phyloP scores from a whole-genome alignment of 2,113 vertebrate species.

The Eira barbara region DNA sequence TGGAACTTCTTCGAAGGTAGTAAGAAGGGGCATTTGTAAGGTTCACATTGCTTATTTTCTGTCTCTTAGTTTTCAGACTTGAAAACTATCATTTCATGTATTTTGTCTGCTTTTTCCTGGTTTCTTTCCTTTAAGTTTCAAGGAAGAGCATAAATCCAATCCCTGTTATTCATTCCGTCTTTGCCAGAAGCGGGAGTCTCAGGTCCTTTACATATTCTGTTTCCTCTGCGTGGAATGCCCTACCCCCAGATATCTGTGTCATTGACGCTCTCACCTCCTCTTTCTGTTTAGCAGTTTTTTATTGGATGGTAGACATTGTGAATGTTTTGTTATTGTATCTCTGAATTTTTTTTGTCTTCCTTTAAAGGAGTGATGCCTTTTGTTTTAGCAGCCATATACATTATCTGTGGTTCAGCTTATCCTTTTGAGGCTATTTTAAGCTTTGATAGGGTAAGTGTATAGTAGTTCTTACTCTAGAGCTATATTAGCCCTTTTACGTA shows the following conservation, averaged over 20 bases:
- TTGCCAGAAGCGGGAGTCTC: neutral
- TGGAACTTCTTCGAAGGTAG: neutral
- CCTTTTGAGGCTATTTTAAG: neutral
- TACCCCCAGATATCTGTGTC: neutral
- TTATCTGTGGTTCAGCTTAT: neutral
- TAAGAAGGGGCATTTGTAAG: neutral
- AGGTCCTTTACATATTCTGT: neutral
- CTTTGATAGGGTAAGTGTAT: neutral
- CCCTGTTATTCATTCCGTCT: neutral
- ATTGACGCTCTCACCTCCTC: neutral
- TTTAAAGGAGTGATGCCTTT: neutral
- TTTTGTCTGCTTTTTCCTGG: neutral
- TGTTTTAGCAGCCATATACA: neutral
- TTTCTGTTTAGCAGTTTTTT: neutral
- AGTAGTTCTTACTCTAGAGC: neutral
- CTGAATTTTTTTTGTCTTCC: neutral
- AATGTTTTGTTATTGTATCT: neutral
- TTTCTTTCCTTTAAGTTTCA: neutral
- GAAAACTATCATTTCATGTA: neutral
- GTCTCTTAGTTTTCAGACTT: neutral
- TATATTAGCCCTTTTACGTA: neutral
- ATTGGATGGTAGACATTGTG: neutral
- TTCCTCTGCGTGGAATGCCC: neutral
- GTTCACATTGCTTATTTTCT: neutral
- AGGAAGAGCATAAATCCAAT: neutral